Percentiles rank a stretch among this genome's conserved stretches.
Conservation (phyloP, 2,113 vertebrate species). For the Dicentrarchus labrax region DNA sequence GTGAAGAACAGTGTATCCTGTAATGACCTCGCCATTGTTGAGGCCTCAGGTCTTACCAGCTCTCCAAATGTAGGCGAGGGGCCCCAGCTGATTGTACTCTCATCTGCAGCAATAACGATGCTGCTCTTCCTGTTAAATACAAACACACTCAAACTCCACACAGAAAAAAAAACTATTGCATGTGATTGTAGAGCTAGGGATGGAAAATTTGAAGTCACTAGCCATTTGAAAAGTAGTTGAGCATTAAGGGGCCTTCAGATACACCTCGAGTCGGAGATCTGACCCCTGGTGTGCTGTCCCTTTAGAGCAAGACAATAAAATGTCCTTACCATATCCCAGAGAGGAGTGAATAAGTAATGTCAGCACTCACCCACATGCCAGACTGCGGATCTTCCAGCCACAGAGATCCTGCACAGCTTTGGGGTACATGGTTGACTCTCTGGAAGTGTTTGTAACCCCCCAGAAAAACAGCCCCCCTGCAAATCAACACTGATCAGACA, state of each 20-base stretch:
- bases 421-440: slow-evolving; percentile 98
- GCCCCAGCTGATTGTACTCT: slow-evolving; percentile 98
- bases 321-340: not conserved
- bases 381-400: slow-evolving; percentile 94
- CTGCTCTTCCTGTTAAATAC: slow-evolving; percentile 91
- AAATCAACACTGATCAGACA: slow-evolving; percentile 15
- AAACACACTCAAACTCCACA: slow-evolving; percentile 2
- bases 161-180: not conserved
- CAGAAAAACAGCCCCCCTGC: slow-evolving; percentile 95
- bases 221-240: not conserved
- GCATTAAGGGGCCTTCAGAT: too few relatives aligned
- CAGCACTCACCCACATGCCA: slow-evolving; percentile 92
- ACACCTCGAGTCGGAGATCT: too few relatives aligned
- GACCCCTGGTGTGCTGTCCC: not conserved
- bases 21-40: not conserved
- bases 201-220: not conserved
- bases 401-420: slow-evolving; percentile 97
- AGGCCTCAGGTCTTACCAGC: slow-evolving; percentile 85
- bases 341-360: not conserved
- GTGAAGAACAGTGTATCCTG: not conserved
- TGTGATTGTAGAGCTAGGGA: not conserved
- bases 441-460: slow-evolving; percentile 96
- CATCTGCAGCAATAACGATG: slow-evolving; percentile 93
- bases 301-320: not conserved
- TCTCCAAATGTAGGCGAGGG: slow-evolving; percentile 96